Percentiles rank a stretch among this genome's conserved stretches.
These are phyloP conservation scores for Gymnarchus niloticus DNA, from an alignment of 2,113 vertebrate species.

Conservation along the genomic window DNA sequence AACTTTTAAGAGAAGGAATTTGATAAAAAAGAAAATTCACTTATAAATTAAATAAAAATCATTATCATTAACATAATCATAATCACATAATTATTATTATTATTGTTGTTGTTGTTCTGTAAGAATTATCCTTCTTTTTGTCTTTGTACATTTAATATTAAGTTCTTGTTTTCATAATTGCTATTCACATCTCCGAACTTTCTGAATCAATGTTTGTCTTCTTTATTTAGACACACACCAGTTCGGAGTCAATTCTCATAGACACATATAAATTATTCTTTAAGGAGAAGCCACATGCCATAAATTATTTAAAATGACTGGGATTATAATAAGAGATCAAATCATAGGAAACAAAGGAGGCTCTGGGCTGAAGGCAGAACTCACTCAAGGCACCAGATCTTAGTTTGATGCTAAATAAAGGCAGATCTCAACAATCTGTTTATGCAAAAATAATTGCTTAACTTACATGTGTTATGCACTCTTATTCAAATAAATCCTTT, in stretches of 20 bases:
- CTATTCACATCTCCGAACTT: conserved; percentile 10
- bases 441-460: conserved; percentile 66
- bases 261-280: conserved; percentile 79
- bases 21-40: too few relatives aligned
- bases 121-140: too few relatives aligned
- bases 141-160: not conserved
- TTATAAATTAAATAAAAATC: too few relatives aligned
- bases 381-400: conserved; percentile 64
- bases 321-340: conserved; percentile 76
- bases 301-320: conserved; percentile 78
- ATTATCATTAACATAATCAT: too few relatives aligned
- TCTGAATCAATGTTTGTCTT: conserved; percentile 48
- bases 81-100: conserved; percentile 16
- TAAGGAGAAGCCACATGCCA: conserved; percentile 73
- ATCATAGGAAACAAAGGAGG: conserved; percentile 70
- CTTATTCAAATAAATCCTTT: conserved; percentile 28
- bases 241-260: conserved; percentile 69
- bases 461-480: conserved; percentile 53
- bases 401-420: conserved; percentile 67
- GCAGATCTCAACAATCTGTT: conserved; percentile 57
- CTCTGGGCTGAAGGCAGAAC: conserved; percentile 68
- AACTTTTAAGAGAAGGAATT: too few relatives aligned
- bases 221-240: conserved; percentile 71
- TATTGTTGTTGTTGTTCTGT: not conserved
- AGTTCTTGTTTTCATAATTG: not conserved